phyloP scores from a whole-genome alignment of 2,797 vertebrate genomes.

The Ammospiza maritima region DNA sequence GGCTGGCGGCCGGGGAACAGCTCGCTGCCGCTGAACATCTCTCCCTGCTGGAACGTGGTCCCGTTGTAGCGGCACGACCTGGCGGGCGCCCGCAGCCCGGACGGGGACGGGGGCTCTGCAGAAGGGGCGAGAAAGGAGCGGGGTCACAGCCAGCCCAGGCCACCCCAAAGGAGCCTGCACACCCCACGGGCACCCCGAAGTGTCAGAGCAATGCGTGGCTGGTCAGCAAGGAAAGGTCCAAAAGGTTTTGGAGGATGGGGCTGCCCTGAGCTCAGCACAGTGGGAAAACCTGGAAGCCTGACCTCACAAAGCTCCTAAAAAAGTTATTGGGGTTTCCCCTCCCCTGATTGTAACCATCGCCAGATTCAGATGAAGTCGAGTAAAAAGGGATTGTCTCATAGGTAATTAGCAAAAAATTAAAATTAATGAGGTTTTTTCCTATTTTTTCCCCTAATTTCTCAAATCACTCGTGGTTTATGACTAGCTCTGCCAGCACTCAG shows the following conservation, averaged over 20 bases:
- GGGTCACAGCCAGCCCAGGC: neutral
- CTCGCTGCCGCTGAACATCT: conserved; percentile 88
- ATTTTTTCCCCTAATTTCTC: neutral
- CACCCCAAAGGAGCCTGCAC: rapidly evolving
- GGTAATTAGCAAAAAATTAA: neutral
- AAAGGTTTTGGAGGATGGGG: neutral
- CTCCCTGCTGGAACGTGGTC: conserved; percentile 88
- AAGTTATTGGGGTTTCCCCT: neutral
- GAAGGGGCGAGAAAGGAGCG: neutral
- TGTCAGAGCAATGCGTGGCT: neutral
- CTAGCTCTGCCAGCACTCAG: neutral
- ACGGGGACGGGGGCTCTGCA: conserved; percentile 85
- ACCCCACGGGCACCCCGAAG: rapidly evolving
- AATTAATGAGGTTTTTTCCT: neutral
- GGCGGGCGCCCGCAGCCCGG: conserved; percentile 84
- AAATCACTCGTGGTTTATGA: neutral
- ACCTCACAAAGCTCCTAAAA: neutral
- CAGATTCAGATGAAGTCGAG: neutral
- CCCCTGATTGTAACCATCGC: rapidly evolving
- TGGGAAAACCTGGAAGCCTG: neutral
- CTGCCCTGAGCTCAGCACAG: neutral
- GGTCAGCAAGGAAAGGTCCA: rapidly evolving
- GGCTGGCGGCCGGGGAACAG: conserved; percentile 88
- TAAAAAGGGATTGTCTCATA: neutral
- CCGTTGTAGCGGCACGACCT: conserved; percentile 92